Base-by-base conservation (phyloP, 23 tunicate genomes). In the Trididemnum nubilum region DNA sequence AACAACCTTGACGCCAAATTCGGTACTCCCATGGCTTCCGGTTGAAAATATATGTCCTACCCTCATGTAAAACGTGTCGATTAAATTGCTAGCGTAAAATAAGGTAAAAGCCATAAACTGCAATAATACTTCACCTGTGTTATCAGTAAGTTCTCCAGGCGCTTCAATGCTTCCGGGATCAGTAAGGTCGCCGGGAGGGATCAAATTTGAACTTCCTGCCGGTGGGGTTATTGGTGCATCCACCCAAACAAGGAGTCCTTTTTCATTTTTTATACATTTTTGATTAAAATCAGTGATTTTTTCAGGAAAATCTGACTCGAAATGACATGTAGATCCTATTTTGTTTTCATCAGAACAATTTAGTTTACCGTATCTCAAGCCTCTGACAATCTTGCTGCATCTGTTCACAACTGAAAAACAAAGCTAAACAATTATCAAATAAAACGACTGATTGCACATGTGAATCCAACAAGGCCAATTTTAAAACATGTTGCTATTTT, bases 181-280 rank as follows among this genome's bases (percentile, higher is more conserved):
- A 44, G 15, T 44, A 9, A 44, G 9, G 9, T 44, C 54, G 15
- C 54, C 12, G 15, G 54, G 54, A 44, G 54, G 54, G 15, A 44
- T 44, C 54, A 44, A 7, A 44, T 44, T 15, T 44, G 54, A 44
- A 44, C 9, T 44, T 44, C 15, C 54, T 44, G 9, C 15, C 12
- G 54, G 54, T 7, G 54, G 54, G 54, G 12, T 15, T n/a, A n/a
- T n/a, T 32, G 74, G 39, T 12, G 32, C 4, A 3, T 33, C n/a
- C 74, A 5, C n/a, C 74, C 74, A 69, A 4, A 2, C 19, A 7
- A 69, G 19, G 15, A 69, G 32, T 5, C 74, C 74, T 69, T n/a
- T 31, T 29, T 29, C 4, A 37, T 69, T 69, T 69, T 32, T 69
- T 32, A 5, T n/a, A n/a, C 74, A 69, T 69, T 69, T 69, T 25